Conservation (phyloP, 1,140 invertebrate genomes). For the Temnothorax longispinosus region DNA sequence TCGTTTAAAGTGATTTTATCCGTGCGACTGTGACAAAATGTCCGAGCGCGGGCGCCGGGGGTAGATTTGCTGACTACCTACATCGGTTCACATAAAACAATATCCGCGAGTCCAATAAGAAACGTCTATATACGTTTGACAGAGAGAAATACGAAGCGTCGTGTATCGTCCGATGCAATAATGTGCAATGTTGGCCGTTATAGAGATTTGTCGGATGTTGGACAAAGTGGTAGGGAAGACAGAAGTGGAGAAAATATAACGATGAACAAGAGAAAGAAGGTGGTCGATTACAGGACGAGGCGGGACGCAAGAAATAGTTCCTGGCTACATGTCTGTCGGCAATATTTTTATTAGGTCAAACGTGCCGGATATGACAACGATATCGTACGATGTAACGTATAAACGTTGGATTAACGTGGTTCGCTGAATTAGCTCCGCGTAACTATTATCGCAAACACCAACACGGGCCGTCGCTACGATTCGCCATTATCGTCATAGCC, state of each 20-base stretch:
- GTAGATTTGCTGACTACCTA: constrained; percentile 40
- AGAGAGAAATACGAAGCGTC: constrained; percentile 23
- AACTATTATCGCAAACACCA: constrained; percentile 17
- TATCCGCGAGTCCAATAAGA: constrained; percentile 39
- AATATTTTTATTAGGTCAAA: constrained; percentile 41
- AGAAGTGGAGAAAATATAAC: constrained; percentile 13
- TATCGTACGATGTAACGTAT: constrained; percentile 18
- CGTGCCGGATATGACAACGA: constrained; percentile 34
- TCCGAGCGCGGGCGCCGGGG: background rate
- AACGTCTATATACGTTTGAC: constrained; percentile 27
- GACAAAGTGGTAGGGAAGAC: constrained; percentile 37
- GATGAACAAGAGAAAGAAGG: constrained; percentile 19
- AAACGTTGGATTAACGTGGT: background rate
- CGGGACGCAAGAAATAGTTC: background rate
- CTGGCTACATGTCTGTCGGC: background rate
- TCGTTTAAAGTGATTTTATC: constrained; percentile 58
- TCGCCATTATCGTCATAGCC: background rate
- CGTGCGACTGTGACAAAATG: constrained; percentile 49
- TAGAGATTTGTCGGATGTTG: constrained; percentile 31
- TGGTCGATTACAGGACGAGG: background rate
- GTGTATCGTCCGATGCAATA: constrained; percentile 38
- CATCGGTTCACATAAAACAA: constrained; percentile 40
- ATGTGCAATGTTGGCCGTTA: constrained; percentile 47
- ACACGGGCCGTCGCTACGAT: background rate
- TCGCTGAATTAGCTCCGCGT: constrained; percentile 21